These are phyloP conservation scores for Neoascia interrupta DNA, from an alignment of 2,888 invertebrate species.

Conservation along the genomic window DNA sequence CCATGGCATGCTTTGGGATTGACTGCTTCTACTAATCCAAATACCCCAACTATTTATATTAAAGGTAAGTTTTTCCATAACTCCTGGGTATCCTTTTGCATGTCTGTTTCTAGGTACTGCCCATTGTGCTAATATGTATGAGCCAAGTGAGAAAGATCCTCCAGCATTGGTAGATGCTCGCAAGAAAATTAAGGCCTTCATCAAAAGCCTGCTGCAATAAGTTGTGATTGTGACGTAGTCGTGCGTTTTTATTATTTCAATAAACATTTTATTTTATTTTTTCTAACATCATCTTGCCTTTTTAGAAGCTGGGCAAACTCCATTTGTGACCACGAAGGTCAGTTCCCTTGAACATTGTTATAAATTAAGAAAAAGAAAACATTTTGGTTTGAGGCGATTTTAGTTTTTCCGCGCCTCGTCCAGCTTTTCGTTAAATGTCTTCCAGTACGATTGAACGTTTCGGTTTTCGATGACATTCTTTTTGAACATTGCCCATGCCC, in stretches of 20 bases:
- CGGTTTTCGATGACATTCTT: slow-evolving; percentile 71
- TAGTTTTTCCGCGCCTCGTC: slow-evolving; percentile 74
- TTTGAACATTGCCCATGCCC: slow-evolving; percentile 27
- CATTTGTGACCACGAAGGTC: neutral
- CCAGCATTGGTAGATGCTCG: slow-evolving; percentile 86
- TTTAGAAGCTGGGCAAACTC: no score
- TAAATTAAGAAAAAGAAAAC: no score
- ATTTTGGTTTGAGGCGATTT: no score
- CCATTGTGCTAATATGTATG: slow-evolving; percentile 97
- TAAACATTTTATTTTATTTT: slow-evolving; percentile 22
- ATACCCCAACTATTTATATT: slow-evolving; percentile 87
- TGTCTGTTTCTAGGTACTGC: slow-evolving; percentile 87
- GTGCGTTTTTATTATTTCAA: neutral
- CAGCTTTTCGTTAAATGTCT: slow-evolving; percentile 74
- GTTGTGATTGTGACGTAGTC: neutral
- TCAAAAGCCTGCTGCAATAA: slow-evolving; percentile 58
- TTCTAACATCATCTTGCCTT: no score
- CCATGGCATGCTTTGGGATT: slow-evolving; percentile 93
- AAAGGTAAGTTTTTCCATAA: slow-evolving; percentile 81
- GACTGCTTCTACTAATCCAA: slow-evolving; percentile 81
- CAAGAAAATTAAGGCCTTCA: slow-evolving; percentile 80
- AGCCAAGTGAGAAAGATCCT: slow-evolving; percentile 84
- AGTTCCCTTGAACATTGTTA: no score
- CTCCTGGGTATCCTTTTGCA: neutral
- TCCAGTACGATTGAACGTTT: slow-evolving; percentile 72